phyloP scores from a whole-genome alignment of 2,113 vertebrate species.

The Baryphthengus martii region DNA sequence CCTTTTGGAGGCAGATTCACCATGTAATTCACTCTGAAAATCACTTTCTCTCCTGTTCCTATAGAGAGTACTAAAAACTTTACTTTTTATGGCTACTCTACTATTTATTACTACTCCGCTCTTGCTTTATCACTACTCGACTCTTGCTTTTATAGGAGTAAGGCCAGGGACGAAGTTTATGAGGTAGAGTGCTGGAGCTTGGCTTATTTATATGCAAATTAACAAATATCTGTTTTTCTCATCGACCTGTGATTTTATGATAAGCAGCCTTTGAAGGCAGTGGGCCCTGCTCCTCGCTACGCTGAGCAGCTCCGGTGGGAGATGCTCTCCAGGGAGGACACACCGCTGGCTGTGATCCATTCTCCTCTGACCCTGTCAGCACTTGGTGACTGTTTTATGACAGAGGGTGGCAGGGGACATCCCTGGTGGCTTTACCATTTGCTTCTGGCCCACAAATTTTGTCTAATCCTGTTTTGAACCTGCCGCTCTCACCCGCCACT shows the following conservation, averaged over 20 bases:
- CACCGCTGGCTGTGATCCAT: background rate
- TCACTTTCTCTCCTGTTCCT: background rate
- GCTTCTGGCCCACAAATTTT: background rate
- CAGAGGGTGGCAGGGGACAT: background rate
- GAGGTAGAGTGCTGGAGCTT: background rate
- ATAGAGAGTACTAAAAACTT: background rate
- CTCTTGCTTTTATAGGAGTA: background rate
- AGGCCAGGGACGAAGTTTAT: background rate
- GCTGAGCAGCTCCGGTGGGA: background rate
- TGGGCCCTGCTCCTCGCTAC: background rate
- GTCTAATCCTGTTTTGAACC: background rate
- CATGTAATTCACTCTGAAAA: background rate
- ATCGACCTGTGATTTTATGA: background rate
- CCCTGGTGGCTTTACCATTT: background rate
- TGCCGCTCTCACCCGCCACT: background rate
- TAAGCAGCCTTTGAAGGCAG: background rate
- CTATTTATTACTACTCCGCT: background rate
- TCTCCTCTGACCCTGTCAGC: background rate
- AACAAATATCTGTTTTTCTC: background rate
- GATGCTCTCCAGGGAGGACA: background rate
- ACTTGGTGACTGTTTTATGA: accelerated
- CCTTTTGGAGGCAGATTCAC: background rate
- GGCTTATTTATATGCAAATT: background rate
- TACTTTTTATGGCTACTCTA: background rate
- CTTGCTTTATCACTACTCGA: background rate